Evolutionary conservation across 2,113 vertebrate species (phyloP).

Genomic region (Hiodon alosoides): DNA sequence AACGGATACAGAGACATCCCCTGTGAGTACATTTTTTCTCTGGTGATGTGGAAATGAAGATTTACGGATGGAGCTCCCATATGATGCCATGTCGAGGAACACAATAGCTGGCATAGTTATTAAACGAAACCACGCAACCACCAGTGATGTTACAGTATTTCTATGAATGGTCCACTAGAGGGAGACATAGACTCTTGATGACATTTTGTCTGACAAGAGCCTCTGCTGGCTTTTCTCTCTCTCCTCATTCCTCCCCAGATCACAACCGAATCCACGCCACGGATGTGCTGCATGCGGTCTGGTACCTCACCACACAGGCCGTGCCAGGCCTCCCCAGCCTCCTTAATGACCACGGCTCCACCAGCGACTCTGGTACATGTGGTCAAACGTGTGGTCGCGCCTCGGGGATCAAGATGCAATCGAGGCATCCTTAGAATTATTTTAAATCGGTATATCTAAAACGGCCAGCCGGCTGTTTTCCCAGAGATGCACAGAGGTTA

Average conservation of each 20-base stretch:
- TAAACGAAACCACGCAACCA: too few relatives aligned
- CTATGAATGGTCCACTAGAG: conserved; percentile 32
- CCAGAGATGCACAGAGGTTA: too few relatives aligned
- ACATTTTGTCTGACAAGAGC: background rate
- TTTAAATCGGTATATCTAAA: too few relatives aligned
- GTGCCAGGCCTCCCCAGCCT: conserved; percentile 83
- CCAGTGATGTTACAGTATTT: background rate
- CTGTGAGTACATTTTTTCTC: conserved; percentile 69
- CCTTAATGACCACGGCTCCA: conserved; percentile 75
- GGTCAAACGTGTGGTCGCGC: conserved; percentile 33
- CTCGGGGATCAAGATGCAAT: too few relatives aligned
- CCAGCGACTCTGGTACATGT: conserved; percentile 81
- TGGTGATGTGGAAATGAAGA: background rate
- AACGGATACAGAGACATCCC: conserved; percentile 95
- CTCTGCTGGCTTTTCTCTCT: background rate
- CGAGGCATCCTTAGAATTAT: too few relatives aligned
- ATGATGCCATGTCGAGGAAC: background rate
- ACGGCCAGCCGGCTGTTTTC: too few relatives aligned
- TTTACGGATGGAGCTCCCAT: background rate
- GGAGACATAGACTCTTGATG: conserved; percentile 17
- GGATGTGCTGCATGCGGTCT: conserved; percentile 95
- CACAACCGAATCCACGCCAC: conserved; percentile 96
- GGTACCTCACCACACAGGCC: conserved; percentile 92
- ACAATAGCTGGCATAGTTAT: too few relatives aligned
- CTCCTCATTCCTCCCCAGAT: conserved; percentile 62